Percentiles rank a stretch among this genome's conserved stretches.
These are phyloP conservation scores for Carcharodon carcharias DNA, from an alignment of 2,797 vertebrate genomes.

Conservation along the genomic window DNA sequence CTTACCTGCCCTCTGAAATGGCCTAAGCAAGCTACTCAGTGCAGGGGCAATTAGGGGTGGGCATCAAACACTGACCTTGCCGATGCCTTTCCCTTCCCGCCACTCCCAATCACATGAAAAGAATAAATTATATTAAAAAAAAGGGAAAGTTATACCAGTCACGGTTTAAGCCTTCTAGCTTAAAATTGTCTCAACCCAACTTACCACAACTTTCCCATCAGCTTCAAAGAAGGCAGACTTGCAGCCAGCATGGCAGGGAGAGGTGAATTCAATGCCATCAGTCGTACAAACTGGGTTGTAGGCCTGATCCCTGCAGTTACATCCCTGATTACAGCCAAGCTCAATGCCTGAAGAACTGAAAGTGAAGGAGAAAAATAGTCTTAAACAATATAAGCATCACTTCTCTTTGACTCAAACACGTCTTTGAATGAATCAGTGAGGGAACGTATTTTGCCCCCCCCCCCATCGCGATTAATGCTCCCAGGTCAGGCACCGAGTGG, in stretches of 20 bases:
- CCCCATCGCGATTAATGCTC: too few species aligned
- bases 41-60: too few species aligned
- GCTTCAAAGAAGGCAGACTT: fast-evolving
- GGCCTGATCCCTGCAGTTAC: slow-evolving; percentile 56
- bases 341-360: neutral
- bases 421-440: neutral
- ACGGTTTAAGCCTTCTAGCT: neutral
- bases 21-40: too few species aligned
- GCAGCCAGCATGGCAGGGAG: slow-evolving; percentile 82
- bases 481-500: neutral
- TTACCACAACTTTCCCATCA: slow-evolving; percentile 50
- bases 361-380: neutral
- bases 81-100: too few species aligned
- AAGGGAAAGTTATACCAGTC: too few species aligned
- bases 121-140: too few species aligned
- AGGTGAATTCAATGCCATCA: slow-evolving; percentile 65
- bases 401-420: neutral
- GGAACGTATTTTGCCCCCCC: neutral
- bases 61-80: too few species aligned
- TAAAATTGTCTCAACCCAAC: slow-evolving; percentile 14
- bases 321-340: slow-evolving; percentile 52
- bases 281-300: slow-evolving; percentile 82
- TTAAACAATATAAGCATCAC: neutral
- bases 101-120: too few species aligned
- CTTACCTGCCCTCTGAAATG: too few species aligned